These are phyloP conservation scores for Sesia apiformis DNA, from an alignment of 2,888 invertebrate genomes.

Conservation along the genomic window DNA sequence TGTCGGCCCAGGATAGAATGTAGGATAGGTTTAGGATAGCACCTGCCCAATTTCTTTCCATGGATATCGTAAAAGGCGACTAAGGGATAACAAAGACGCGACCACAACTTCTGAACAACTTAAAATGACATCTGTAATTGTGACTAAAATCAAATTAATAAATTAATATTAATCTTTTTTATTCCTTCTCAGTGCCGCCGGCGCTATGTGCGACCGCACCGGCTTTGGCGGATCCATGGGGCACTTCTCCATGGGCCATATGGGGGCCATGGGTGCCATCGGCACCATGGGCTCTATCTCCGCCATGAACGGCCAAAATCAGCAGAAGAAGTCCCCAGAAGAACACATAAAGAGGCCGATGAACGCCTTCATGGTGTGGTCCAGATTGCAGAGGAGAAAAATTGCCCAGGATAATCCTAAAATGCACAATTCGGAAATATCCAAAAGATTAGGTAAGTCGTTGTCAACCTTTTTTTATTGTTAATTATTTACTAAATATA, in stretches of 20 bases:
- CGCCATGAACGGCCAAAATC: constrained; percentile 71
- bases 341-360: constrained; percentile 97
- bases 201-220: constrained; percentile 81
- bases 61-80: no score
- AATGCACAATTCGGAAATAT: constrained; percentile 98
- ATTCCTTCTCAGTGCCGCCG: constrained; percentile 75
- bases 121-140: no score
- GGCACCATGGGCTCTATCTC: constrained; percentile 71
- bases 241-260: constrained; percentile 69
- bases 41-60: no score
- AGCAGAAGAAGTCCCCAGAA: constrained; percentile 77
- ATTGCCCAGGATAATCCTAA: constrained; percentile 98
- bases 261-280: constrained; percentile 73
- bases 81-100: no score
- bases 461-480: neutral
- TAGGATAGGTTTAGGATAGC: no score
- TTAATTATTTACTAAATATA: neutral
- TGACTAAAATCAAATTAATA: neutral
- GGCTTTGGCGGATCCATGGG: constrained; percentile 78
- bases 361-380: constrained; percentile 99
- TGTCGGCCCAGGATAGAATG: no score
- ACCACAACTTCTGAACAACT: no score
- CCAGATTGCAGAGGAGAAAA: constrained; percentile 91
- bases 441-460: constrained; percentile 89
- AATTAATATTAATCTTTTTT: neutral